Evolutionary conservation across 2,888 invertebrate genomes (phyloP), one percentile per base, ranked within the genome.

Genomic region (Deroplatys truncata): DNA sequence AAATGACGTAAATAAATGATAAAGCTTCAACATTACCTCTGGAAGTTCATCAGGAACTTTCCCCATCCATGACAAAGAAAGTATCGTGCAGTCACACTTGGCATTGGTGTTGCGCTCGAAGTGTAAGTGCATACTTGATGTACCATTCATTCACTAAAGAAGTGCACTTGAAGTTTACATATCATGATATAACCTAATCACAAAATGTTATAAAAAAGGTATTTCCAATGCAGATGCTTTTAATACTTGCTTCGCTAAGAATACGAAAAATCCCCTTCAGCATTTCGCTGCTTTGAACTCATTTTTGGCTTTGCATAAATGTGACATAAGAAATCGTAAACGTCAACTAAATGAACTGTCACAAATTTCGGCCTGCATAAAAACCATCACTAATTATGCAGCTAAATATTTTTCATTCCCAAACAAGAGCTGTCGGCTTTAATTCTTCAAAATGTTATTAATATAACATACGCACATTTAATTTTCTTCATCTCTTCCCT

Each of bases 21-120:
- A 35, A 8, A 8, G 10, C 5, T 20, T 25, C 56, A 72, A 72
- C 20, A 95, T 95, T 94, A 98, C 98, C 96, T 98, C 98, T 84
- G 98, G 98, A 92, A 98, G 95, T 93, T 98, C 98, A 93, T 99
- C 98, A 91, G 98, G 98, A 92, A 98, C 98, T 94, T 98, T 98
- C 91, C 98, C 98, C 99, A 99, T 99, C 99, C 99, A 99, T 92
- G 98, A 98, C 93, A 99, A 95, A 92, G 98, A 98, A 92, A 98
- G 95, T 93, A 99, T 97, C 92, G 98, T 97, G 94, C 98, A 98
- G 94, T 99, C 99, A 94, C 98, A 98, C 94, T 98, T 97, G 92
- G 98, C 98, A 93, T 98, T 98, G 92, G 97, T 96, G 93, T 97
- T 98, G 93, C 97, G 97, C 94, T 99, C 99, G 94, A 98, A 98